phyloP scores from a whole-genome alignment of 2,888 invertebrate genomes.

The Harmothoe impar region DNA sequence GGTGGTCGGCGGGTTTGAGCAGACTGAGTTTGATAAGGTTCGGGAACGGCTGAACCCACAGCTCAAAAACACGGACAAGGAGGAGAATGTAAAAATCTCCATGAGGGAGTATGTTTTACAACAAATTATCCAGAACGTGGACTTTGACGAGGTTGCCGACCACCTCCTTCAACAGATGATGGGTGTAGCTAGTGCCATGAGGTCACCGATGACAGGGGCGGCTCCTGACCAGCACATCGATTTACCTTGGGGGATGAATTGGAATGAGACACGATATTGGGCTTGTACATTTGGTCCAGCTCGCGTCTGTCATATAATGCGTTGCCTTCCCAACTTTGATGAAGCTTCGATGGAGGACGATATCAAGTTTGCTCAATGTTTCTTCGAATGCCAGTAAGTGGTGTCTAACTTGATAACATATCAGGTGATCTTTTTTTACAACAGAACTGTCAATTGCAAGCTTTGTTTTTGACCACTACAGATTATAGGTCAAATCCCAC shows the following conservation, averaged over 20 bases:
- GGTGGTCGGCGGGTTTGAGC: background rate
- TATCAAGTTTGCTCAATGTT: background rate
- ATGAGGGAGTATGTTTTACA: background rate
- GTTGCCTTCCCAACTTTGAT: background rate
- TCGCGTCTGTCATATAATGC: background rate
- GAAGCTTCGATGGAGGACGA: background rate
- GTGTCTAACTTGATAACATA: too few relatives aligned
- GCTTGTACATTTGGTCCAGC: too few relatives aligned
- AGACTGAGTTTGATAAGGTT: slow-evolving; percentile 6
- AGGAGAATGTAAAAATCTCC: background rate
- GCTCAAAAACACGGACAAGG: background rate
- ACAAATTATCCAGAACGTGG: background rate
- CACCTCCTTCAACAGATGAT: background rate
- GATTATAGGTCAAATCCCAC: too few relatives aligned
- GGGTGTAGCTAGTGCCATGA: background rate
- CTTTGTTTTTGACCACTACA: too few relatives aligned
- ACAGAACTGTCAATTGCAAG: too few relatives aligned
- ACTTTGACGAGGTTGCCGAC: slow-evolving; percentile 12
- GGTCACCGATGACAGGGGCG: too few relatives aligned
- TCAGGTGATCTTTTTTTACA: too few relatives aligned
- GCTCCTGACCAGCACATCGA: too few relatives aligned
- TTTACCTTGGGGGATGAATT: too few relatives aligned
- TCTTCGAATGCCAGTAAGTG: background rate
- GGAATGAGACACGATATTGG: too few relatives aligned
- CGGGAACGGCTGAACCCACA: background rate